Percentiles rank a stretch among this genome's conserved stretches.
phyloP scores from a whole-genome alignment of 2,797 vertebrate species.

The Atherinosoma microstoma region DNA sequence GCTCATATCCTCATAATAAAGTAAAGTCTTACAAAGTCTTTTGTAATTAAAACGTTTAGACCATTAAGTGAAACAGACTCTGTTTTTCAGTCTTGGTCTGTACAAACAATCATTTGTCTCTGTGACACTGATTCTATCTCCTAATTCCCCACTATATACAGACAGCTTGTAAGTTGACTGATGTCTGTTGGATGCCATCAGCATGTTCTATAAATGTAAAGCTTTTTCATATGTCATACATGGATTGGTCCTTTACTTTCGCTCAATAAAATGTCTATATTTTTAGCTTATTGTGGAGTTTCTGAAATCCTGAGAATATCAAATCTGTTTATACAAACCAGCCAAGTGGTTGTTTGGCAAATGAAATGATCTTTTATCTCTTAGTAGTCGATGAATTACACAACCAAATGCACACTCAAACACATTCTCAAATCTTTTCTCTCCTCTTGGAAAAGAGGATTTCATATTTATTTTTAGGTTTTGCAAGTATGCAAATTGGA shows the following conservation, averaged over 20 bases:
- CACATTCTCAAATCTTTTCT: slow-evolving; percentile 21
- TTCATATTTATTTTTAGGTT: slow-evolving; percentile 46
- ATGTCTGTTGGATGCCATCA: neutral
- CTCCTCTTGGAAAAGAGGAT: slow-evolving; percentile 31
- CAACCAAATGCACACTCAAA: slow-evolving; percentile 13
- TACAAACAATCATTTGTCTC: too few relatives aligned
- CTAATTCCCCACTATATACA: too few relatives aligned
- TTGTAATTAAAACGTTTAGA: too few relatives aligned
- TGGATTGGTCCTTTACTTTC: neutral
- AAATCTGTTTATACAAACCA: slow-evolving; percentile 38
- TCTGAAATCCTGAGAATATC: slow-evolving; percentile 13
- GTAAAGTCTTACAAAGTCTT: too few relatives aligned
- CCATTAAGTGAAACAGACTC: too few relatives aligned
- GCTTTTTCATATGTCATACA: neutral
- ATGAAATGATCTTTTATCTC: neutral
- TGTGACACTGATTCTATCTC: too few relatives aligned
- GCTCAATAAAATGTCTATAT: slow-evolving; percentile 6
- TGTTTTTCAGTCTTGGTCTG: too few relatives aligned
- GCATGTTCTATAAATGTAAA: neutral
- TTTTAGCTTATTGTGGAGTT: neutral
- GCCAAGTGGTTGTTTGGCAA: slow-evolving; percentile 20
- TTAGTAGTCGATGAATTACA: slow-evolving; percentile 44
- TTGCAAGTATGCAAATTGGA: slow-evolving; percentile 12
- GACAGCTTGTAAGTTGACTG: neutral
- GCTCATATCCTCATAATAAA: too few relatives aligned